Base-by-base conservation (phyloP, 2,113 vertebrate genomes). In the Raja brachyura region DNA sequence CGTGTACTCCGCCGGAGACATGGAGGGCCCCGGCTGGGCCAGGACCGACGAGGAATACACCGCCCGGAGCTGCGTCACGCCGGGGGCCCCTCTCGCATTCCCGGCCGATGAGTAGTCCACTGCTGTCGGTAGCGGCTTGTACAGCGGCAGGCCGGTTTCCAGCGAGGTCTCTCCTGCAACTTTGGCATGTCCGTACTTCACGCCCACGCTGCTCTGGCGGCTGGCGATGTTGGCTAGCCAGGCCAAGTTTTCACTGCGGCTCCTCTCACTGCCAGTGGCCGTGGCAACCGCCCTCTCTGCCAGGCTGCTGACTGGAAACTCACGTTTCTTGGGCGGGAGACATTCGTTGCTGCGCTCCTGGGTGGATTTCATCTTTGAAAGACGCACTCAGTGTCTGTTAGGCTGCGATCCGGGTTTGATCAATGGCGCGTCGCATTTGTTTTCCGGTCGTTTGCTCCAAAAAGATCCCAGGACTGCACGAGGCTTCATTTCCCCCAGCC, bases 321-420 rank as follows among this genome's bases (percentile, higher is more conserved):
- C 98, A 94, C 99, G 97, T 95, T 99, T 99, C 96, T 99, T 99
- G 85, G 99, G 99, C 93, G 99, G 99, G 95, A 99, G 96, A 97
- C 98, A 98, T 97, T 99, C 99, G 94, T 99, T 99, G 96, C 98
- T 99, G 95, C 99, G 97, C 95, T 99, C 99, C 95, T 98, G 98
- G 96, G 97, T 98, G 95, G 98, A 99, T 98, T 99, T 99, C 99
- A 99, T 99, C 95, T 96, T 98, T 97, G 93, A 79, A 73, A 90
- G 86, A 95, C 95, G 96, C 93, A 95, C 93, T 96, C 97, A 98
- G 96, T 97, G 97, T 94, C 95, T 96, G 95, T 96, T 95, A 95
- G 96, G 95, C 94, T 96, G 96, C 94, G 97, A 93, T 95, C 96
- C 97, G 96, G 97, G 96, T 96, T 95, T 96, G 95, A 95, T 97